These are phyloP conservation scores for Myotis vivesi DNA, from an alignment of 2,797 vertebrate species.

Conservation along the genomic window DNA sequence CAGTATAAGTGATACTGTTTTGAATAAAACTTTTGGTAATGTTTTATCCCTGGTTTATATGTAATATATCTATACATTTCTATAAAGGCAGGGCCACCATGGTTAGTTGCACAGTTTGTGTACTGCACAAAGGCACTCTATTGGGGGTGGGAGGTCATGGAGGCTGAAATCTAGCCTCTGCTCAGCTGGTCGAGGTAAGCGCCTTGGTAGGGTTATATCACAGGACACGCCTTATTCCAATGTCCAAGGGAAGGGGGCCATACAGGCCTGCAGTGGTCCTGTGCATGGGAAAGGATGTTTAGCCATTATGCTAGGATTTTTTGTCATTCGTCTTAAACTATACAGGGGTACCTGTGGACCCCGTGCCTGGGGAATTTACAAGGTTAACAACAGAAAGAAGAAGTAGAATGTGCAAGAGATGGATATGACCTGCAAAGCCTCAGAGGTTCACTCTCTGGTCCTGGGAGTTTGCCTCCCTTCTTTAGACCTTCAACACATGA, in stretches of 20 bases:
- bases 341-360: background rate
- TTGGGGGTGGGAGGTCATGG: background rate
- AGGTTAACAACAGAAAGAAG: background rate
- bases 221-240: background rate
- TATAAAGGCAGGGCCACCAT: background rate
- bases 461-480: background rate
- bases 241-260: background rate
- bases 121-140: background rate
- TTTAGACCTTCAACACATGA: background rate
- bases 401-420: background rate
- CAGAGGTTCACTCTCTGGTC: background rate
- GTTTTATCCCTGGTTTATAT: slow-evolving; percentile 36
- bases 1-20: slow-evolving; percentile 79
- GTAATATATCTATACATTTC: background rate
- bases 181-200: background rate
- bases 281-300: background rate
- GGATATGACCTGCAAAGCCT: background rate
- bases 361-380: background rate
- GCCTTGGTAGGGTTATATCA: background rate
- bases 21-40: slow-evolving; percentile 63
- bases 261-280: background rate
- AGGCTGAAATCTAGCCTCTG: background rate
- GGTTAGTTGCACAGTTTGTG: background rate
- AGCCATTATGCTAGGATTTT: background rate
- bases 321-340: background rate